Percentiles rank a stretch among this genome's conserved stretches.
These are phyloP conservation scores for Bos taurus DNA, from an alignment of 2,113 vertebrate genomes.

Conservation along the genomic window ARS-UCD2.0 NC_037335.1:17103501-17104000, in stretches of 20 bases:
- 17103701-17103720: background rate
- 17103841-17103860: background rate
- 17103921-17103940: background rate
- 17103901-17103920: rapidly evolving
- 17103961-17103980: background rate
- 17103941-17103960: background rate
- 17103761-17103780: background rate
- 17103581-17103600: background rate
- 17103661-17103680: background rate
- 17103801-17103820: background rate
- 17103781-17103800: background rate
- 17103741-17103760: background rate
- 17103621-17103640: background rate
- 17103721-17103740: background rate
- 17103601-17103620: background rate
- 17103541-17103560: rapidly evolving
- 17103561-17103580: background rate
- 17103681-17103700: background rate
- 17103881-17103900: background rate
- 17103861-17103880: background rate
- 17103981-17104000: background rate
- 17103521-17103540: background rate
- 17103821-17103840: background rate
- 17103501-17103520: background rate
- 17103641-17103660: background rate